phyloP scores from a whole-genome alignment of 1,140 invertebrate species.

The Drosophila kepulauana region DNA sequence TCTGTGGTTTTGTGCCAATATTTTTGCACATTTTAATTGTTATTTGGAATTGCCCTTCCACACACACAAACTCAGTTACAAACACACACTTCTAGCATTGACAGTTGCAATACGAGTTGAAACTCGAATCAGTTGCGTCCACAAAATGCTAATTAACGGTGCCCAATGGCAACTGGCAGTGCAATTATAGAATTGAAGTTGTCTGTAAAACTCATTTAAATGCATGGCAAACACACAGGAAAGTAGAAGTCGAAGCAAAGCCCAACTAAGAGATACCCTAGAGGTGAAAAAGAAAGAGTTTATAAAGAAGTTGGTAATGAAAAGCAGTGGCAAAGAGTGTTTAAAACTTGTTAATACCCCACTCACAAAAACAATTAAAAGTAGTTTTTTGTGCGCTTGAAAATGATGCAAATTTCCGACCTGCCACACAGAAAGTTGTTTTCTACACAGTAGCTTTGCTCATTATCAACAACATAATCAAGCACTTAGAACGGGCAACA shows the following conservation, averaged over 20 bases:
- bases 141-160: conserved; percentile 55
- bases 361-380: neutral
- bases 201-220: conserved; percentile 68
- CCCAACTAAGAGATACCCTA: conserved; percentile 20
- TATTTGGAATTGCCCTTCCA: conserved; percentile 4
- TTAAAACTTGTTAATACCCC: neutral
- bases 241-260: neutral
- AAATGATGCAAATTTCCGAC: conserved; percentile 10
- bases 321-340: neutral
- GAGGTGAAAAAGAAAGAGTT: neutral
- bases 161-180: conserved; percentile 34
- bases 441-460: conserved; percentile 45
- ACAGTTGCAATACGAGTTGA: neutral
- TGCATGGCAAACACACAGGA: conserved; percentile 42
- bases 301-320: neutral
- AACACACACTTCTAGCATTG: neutral
- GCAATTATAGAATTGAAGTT: conserved; percentile 54
- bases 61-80: neutral
- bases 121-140: conserved; percentile 3
- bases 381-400: no score
- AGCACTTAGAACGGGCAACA: conserved; percentile 58
- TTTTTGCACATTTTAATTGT: conserved; percentile 29
- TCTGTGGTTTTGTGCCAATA: conserved; percentile 36
- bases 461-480: conserved; percentile 80
- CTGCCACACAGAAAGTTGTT: conserved; percentile 35